A percentile compares a stretch with the other conserved stretches of the same genome.
Evolutionary conservation across 2,113 vertebrate species (phyloP).

Genomic region (Pitta sordida): DNA sequence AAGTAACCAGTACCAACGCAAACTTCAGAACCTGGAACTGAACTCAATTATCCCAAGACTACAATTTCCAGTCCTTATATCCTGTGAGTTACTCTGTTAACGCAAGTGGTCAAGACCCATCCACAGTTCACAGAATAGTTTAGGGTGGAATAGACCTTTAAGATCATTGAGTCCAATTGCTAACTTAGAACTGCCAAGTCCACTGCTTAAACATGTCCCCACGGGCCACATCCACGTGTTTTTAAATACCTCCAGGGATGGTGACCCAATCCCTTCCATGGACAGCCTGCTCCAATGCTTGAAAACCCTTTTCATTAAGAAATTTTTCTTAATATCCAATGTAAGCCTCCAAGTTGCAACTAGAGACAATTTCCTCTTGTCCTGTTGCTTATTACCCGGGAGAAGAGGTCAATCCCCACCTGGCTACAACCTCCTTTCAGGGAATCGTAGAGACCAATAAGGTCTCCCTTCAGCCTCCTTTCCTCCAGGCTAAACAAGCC

Average conservation of each 20-base stretch:
- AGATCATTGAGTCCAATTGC: neutral
- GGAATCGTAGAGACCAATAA: rapidly evolving
- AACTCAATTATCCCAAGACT: neutral
- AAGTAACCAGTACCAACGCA: neutral
- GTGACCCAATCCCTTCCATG: too few relatives aligned
- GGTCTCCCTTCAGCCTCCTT: neutral
- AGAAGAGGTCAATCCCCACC: neutral
- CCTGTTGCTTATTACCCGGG: neutral
- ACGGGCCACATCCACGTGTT: neutral
- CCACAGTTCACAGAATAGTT: neutral
- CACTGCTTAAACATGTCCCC: neutral
- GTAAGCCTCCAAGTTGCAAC: neutral
- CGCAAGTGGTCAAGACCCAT: neutral
- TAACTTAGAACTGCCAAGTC: neutral
- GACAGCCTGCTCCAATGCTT: neutral
- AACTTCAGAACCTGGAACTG: neutral
- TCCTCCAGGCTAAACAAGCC: neutral
- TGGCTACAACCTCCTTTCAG: neutral
- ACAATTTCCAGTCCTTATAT: neutral
- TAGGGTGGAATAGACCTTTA: neutral
- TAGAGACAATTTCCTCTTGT: neutral
- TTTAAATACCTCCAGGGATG: neutral
- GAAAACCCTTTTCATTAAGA: neutral
- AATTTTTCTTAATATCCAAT: neutral
- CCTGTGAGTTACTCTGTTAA: neutral